phyloP scores from a whole-genome alignment of 2,888 invertebrate species.

The Galeruca laticollis region DNA sequence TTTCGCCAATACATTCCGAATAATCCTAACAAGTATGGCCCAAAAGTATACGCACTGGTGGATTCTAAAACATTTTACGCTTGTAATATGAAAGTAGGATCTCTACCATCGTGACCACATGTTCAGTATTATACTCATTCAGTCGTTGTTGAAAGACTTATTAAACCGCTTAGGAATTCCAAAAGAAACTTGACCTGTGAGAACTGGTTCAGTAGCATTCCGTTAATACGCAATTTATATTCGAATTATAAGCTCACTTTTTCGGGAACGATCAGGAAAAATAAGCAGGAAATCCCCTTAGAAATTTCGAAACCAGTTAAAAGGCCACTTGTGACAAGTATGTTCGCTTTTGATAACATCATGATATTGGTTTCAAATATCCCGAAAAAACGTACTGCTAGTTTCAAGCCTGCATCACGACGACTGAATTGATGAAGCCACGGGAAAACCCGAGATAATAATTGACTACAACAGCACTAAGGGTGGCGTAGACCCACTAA shows the following conservation, averaged over 20 bases:
- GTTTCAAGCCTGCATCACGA: conserved; percentile 39
- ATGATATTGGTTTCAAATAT: conserved; percentile 40
- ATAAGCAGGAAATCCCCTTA: too few species aligned
- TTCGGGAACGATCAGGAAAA: too few species aligned
- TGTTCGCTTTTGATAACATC: conserved; percentile 51
- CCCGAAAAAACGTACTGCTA: conserved; percentile 39
- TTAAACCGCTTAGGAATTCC: conserved; percentile 37
- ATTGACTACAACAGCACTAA: conserved; percentile 25
- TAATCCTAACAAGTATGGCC: too few species aligned
- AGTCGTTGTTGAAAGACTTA: conserved; percentile 35
- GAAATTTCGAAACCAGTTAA: conserved; percentile 51
- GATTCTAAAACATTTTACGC: conserved; percentile 53
- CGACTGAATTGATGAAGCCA: too few species aligned
- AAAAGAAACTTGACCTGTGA: too few species aligned
- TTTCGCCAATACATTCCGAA: too few species aligned
- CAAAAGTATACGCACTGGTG: too few species aligned
- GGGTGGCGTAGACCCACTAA: background rate
- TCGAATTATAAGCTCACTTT: too few species aligned
- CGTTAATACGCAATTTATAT: too few species aligned
- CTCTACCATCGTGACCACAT: conserved; percentile 51
- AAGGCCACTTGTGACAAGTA: conserved; percentile 46
- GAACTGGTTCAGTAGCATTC: too few species aligned
- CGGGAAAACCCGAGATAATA: too few species aligned
- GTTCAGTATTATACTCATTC: conserved; percentile 37
- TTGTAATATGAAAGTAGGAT: conserved; percentile 50